Base-by-base conservation (phyloP, 2,113 vertebrate genomes). In the Nematolebias whitei region DNA sequence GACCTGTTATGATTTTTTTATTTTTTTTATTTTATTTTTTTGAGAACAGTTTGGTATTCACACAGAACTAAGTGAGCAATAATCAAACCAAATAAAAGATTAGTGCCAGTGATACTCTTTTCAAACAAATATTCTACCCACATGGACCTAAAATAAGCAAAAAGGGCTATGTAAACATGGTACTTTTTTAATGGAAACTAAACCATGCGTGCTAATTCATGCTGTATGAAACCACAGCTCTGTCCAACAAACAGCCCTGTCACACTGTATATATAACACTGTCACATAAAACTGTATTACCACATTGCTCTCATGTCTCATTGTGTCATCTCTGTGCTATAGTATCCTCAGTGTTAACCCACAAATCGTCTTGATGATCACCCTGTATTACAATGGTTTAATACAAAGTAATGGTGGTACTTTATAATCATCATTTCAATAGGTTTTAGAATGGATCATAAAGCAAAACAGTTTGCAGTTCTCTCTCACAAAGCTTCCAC, bases 381-480 rank as follows among this genome's bases (percentile, higher is more conserved):
- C 90, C 87, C 90, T 90, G 94, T 92, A 94, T 95, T 93, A 93
- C 93, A 95, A 94, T 93, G 94, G 93, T 94, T 95, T 89, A 85
- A 95, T 94, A 94, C 85, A 85, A 63, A 86, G 93, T 96, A 95
- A 97, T 98, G 95, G 93, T 92, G 93, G 93, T 94, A 93, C 94
- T 98, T 95, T 95, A 97, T 93, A 92, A 93, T 91, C 92, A 87
- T 94, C 93, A 94, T 94, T 96, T 95, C 93, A 94, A 95, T 95
- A 93, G 94, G 90, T 94, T 89, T 96, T 95, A 93, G 94, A 93
- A 95, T 93, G 91, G 93, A 91, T 92, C 93, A 93, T 97, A 96
- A 98, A 97, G 91, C 93, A 95, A 93, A 95, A 91, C 93, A 81
- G 94, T 93, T 91, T 84, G 94, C 93, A 78, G 91, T 87, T 83